Evolutionary conservation across 2,113 vertebrate genomes (phyloP).

Genomic region (Eulacestoma nigropectus): DNA sequence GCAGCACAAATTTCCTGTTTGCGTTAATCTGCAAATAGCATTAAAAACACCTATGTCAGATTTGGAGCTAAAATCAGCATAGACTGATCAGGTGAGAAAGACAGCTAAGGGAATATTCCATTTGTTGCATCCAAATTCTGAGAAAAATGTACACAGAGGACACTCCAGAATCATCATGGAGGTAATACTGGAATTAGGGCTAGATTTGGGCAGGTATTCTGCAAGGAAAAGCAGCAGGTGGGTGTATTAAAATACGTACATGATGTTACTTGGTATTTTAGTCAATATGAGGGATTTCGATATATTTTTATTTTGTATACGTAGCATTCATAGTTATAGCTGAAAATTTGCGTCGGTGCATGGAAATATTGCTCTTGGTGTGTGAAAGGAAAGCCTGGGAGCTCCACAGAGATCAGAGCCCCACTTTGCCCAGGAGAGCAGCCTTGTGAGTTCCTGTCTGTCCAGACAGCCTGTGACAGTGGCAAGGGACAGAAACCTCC

Average conservation of each 20-base stretch:
- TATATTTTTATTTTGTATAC: background rate
- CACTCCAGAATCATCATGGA: background rate
- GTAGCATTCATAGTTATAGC: background rate
- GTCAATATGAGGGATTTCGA: no score
- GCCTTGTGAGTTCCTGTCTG: no score
- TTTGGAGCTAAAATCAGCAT: background rate
- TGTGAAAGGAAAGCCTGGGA: background rate
- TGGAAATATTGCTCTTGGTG: background rate
- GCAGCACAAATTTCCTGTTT: background rate
- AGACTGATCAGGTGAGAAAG: background rate
- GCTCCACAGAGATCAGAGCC: background rate
- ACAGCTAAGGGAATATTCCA: background rate
- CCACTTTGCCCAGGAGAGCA: background rate
- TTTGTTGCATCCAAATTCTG: background rate
- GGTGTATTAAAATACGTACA: background rate
- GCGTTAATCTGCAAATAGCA: background rate
- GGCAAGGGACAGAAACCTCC: background rate
- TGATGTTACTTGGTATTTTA: background rate
- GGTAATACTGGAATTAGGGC: background rate
- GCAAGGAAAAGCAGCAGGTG: background rate
- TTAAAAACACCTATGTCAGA: background rate
- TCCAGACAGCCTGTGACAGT: background rate
- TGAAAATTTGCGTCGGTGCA: background rate
- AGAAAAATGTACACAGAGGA: background rate
- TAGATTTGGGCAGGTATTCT: background rate